phyloP scores from a whole-genome alignment of 2,888 invertebrate genomes.

The Deilephila porcellus region DNA sequence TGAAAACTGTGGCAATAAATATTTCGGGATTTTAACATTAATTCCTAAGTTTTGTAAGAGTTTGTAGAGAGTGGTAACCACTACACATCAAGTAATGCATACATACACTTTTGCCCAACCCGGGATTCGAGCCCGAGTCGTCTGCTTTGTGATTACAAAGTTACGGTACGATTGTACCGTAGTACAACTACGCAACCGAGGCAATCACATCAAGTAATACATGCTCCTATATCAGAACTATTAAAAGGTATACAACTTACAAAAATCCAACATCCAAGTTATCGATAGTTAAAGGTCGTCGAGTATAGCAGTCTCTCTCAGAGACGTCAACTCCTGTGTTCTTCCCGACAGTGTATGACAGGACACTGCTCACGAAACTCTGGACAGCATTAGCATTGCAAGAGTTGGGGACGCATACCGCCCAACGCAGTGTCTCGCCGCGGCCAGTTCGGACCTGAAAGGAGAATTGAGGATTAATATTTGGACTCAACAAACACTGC shows the following conservation, averaged over 20 bases:
- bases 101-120: too few species aligned
- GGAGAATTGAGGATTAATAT: not conserved
- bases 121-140: too few species aligned
- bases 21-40: too few species aligned
- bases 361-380: constrained; percentile 76
- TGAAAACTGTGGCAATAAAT: too few species aligned
- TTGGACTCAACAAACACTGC: too few species aligned
- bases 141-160: too few species aligned
- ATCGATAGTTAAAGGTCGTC: constrained; percentile 67
- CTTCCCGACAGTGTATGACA: constrained; percentile 74
- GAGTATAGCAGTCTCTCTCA: constrained; percentile 80
- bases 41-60: too few species aligned
- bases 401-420: constrained; percentile 86
- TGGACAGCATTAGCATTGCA: constrained; percentile 82
- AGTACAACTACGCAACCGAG: too few species aligned
- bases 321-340: constrained; percentile 72
- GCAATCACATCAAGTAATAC: too few species aligned
- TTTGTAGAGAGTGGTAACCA: too few species aligned
- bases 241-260: constrained; percentile 58
- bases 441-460: constrained; percentile 73
- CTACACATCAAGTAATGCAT: too few species aligned
- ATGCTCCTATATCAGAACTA: not conserved
- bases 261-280: constrained; percentile 68
- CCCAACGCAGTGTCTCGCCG: constrained; percentile 85
- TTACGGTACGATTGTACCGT: too few species aligned